Conservation (phyloP, 35 echinoderm and acorn worm genomes). For the Holothuria glaberrima region DNA sequence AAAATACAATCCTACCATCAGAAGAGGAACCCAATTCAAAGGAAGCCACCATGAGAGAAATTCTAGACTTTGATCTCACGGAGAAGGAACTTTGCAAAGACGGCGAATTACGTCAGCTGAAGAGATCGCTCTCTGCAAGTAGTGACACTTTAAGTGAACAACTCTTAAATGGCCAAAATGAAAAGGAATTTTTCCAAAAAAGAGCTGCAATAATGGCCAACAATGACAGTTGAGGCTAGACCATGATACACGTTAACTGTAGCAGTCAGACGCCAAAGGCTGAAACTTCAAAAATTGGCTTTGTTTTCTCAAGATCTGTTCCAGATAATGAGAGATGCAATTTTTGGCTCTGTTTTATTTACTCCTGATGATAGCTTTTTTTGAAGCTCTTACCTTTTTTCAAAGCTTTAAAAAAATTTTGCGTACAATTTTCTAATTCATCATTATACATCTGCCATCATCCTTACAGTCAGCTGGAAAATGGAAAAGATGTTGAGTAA, state of each 20-base stretch:
- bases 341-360: not conserved
- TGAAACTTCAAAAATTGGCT: too few species aligned
- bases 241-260: not conserved
- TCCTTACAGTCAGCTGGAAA: too few species aligned
- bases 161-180: not conserved
- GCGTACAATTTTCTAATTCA: too few species aligned
- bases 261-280: too few species aligned
- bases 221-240: conserved; percentile 40
- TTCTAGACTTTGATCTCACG: conserved; percentile 16
- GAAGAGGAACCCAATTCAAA: conserved; percentile 17
- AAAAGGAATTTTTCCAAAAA: conserved; percentile 58
- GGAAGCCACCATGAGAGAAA: conserved; percentile 18
- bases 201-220: conserved; percentile 58
- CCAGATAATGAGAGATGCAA: too few species aligned
- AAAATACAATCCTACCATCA: not conserved
- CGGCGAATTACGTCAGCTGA: conserved; percentile 43
- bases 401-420: not conserved
- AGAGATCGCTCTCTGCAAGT: conserved; percentile 27
- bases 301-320: too few species aligned
- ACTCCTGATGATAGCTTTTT: not conserved
- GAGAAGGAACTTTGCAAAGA: conserved; percentile 45
- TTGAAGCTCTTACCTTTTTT: not conserved
- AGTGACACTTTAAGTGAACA: conserved; percentile 30
- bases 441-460: too few species aligned
- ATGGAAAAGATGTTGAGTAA: too few species aligned